Base-by-base conservation (phyloP, 2,797 vertebrate genomes). In the Sebastes kiyomatsui region DNA sequence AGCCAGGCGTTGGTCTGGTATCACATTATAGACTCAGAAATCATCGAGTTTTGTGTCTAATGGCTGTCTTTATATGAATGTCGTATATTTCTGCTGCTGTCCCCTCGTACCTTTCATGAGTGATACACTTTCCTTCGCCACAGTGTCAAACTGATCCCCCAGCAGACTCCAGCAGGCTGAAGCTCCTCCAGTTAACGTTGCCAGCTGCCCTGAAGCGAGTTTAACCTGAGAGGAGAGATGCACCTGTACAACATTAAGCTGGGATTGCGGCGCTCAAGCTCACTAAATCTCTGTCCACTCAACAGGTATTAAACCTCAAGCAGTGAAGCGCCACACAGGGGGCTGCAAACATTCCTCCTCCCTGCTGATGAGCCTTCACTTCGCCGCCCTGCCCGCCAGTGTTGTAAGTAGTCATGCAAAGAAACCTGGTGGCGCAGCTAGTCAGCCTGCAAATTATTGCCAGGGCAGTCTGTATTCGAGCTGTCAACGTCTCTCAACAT, bases 251-350 rank as follows among this genome's bases (percentile, higher is more conserved):
- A 87, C 84, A 85, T 81, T 92, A 92, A 91, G 42, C 88, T 67
- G 78, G 84, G 86, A 93, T 90, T 84, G 79, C 46, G 32, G 69
- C 30, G 27, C 81, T 91, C 75, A 61, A 82, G 83, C 89, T 92
- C 85, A 56, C 86, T 91, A 92, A 93, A 89, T 93, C 93, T 91
- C 86, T 90, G 90, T 92, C 88, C 87, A 87, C 90, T 94, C 93
- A 88, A 94, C 91, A 92, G 89, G 92, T 92, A 90, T 93, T 88
- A 94, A 90, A 90, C 84, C 87, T 76, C 72, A 61, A 87, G 88
- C 86, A 74, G 83, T 7, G 75, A 83, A 82, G 82, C 68, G 1
- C 70, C 79, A 79, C 85, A 85, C 79, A 52, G 91, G 83, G 79
- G 56, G 78, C 72, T 70, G 66, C 68, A 32, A 68, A 83, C 76